Evolutionary conservation across 2,888 invertebrate species (phyloP).

Genomic region (Aporophyla lueneburgensis): DNA sequence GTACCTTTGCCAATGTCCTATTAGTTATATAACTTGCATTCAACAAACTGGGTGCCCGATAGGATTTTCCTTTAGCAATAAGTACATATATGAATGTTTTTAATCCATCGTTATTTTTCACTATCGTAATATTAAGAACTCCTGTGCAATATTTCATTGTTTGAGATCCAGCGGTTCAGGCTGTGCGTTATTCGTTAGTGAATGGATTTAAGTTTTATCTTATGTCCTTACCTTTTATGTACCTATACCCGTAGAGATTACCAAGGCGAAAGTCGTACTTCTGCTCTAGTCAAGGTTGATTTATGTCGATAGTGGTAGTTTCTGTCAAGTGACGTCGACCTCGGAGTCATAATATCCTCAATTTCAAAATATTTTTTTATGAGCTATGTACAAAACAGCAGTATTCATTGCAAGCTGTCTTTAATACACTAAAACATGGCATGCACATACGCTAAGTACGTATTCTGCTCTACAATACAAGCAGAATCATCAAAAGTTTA

Average conservation of each 20-base stretch:
- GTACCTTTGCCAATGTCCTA: not conserved
- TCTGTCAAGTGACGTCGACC: constrained; percentile 4
- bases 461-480: constrained; percentile 8
- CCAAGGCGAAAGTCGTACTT: not conserved
- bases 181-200: not conserved
- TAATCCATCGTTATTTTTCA: not conserved
- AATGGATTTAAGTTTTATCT: too few species aligned
- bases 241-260: not conserved
- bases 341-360: constrained; percentile 5
- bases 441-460: not conserved
- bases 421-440: not conserved
- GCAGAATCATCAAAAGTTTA: constrained; percentile 11
- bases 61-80: not conserved
- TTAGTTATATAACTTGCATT: not conserved
- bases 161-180: not conserved
- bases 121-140: not conserved
- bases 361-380: not conserved
- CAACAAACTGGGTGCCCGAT: not conserved
- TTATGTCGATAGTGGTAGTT: constrained; percentile 10
- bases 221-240: not conserved
- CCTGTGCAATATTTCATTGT: not conserved
- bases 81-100: too few species aligned
- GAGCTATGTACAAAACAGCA: not conserved
- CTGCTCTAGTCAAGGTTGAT: constrained; percentile 3
- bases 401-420: not conserved